phyloP scores from a whole-genome alignment of 2,113 vertebrate genomes.

The Gambusia holbrooki region DNA sequence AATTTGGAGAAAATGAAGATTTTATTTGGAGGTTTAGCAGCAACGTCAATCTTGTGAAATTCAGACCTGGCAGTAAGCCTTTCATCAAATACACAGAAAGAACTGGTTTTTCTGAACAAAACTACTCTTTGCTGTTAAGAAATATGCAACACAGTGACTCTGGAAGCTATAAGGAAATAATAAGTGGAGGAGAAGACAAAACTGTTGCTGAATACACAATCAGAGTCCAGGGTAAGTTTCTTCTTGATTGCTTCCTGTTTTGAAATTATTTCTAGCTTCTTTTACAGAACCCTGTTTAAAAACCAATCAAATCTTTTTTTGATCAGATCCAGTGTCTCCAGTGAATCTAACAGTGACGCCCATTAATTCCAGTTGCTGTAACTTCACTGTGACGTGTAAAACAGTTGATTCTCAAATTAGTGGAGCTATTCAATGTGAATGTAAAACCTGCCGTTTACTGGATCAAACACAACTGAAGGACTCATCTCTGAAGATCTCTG shows the following conservation, averaged over 20 bases:
- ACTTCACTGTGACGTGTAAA: conserved; percentile 38
- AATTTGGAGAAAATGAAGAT: too few species aligned
- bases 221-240: conserved; percentile 1
- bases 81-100: too few species aligned
- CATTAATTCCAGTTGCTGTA: not conserved
- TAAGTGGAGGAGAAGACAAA: rapidly evolving
- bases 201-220: not conserved
- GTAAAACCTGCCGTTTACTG: conserved; percentile 5
- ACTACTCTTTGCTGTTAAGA: not conserved
- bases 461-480: not conserved
- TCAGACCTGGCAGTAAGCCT: too few species aligned
- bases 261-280: not conserved
- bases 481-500: not conserved
- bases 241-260: not conserved
- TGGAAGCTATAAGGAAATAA: not conserved
- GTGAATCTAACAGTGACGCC: not conserved
- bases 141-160: not conserved
- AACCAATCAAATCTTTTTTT: not conserved
- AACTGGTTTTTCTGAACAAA: rapidly evolving
- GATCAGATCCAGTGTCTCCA: conserved; percentile 47
- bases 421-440: conserved; percentile 3
- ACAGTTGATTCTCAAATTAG: conserved; percentile 10
- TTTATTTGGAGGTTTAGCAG: rapidly evolving
- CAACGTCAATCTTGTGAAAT: rapidly evolving
- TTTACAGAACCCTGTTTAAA: too few species aligned